Evolutionary conservation across 2,888 invertebrate species (phyloP), one percentile per base, ranked within the genome.

Genomic region (Hypselothyrea guttata): DNA sequence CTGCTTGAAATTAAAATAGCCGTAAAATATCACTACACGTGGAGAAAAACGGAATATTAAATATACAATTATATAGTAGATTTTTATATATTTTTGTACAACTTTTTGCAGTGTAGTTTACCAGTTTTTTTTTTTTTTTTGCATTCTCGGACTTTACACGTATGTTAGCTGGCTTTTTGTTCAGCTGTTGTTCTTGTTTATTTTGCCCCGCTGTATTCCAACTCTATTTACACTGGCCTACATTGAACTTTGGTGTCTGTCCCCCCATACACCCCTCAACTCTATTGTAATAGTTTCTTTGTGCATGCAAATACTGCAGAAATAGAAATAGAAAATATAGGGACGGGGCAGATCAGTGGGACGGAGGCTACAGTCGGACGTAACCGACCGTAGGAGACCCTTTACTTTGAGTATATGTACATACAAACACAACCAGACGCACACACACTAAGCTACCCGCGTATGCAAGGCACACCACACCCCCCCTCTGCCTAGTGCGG

Each of bases 261-360:
- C 12, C 28, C 27, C 16, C 2, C 41, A 34, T 28, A 4, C 27
- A 9, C 7, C 37, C 22, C 4, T 22, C 8, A 30, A 2, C 31
- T 30, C 12, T 37, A 38, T 44, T 35, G 59, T 15, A 48, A 59
- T 57, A 40, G 44, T 44, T 59, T 53, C 38, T 38, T 44, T 59
- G 47, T 66, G 42, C 69, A 66, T 48, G 56, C 66, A 71, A 61
- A 65, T 58, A 54, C 51, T 15, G 31, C 41, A 42, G 9, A 34
- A 7, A 59, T 18, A 8, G 7, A 27, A 18, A 16, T 28, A 49
- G 40, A 53, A 37, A 22, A 4, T n/a, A n/a, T n/a, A n/a, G n/a
- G n/a, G n/a, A n/a, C n/a, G 12, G 9, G 34, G 34, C 8, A 42
- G 2, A 12, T 13, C 30, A 59, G n/a, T n/a, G n/a, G n/a, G n/a